Conservation (phyloP, 1,140 invertebrate species). For the Polyergus mexicanus region DNA sequence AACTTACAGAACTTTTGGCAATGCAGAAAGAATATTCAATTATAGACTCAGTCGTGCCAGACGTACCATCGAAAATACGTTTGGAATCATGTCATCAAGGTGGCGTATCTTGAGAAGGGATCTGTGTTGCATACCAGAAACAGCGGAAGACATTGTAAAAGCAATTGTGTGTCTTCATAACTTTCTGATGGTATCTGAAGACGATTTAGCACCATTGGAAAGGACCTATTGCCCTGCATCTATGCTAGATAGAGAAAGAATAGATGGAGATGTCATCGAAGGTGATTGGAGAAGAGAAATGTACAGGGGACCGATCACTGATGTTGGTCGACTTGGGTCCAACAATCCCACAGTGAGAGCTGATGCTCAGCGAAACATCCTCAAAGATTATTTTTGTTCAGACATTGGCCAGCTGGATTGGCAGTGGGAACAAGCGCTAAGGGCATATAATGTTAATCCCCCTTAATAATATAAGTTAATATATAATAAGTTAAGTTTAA, state of each 20-base stretch:
- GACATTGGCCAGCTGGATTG: conserved; percentile 2
- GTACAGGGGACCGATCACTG: background rate
- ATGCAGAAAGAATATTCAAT: background rate
- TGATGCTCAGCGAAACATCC: background rate
- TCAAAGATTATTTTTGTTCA: conserved; percentile 1
- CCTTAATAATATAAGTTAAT: background rate
- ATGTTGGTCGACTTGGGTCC: conserved; percentile 4
- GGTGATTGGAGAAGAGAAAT: background rate
- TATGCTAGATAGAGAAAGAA: background rate
- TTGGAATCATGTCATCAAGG: background rate
- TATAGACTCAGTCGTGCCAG: background rate
- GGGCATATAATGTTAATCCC: background rate
- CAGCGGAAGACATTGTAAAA: background rate
- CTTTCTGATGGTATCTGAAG: background rate
- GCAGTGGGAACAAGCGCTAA: background rate
- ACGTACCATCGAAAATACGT: conserved; percentile 1
- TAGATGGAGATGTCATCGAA: background rate
- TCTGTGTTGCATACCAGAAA: background rate
- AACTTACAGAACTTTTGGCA: background rate
- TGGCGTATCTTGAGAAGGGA: conserved; percentile 8
- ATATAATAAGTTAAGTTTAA: too few relatives aligned
- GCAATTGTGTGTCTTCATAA: conserved; percentile 19
- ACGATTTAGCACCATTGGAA: background rate
- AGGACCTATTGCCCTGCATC: background rate
- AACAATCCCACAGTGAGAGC: conserved; percentile 6